phyloP scores from a whole-genome alignment of 1,140 invertebrate species.

The Pristionchus pacificus region DNA sequence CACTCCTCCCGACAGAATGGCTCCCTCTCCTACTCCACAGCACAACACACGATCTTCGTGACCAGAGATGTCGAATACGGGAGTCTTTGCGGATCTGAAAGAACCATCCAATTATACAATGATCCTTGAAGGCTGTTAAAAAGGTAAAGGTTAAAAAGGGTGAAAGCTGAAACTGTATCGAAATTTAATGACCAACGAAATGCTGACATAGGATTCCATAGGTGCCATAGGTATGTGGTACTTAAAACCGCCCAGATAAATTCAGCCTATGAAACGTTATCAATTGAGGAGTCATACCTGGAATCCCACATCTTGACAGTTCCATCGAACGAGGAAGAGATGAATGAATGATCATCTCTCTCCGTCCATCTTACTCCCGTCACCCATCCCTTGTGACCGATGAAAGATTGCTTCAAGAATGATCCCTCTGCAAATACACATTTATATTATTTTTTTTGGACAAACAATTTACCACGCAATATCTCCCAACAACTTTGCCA shows the following conservation, averaged over 20 bases:
- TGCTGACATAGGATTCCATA: no score
- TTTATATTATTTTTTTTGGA: background rate
- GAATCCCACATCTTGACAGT: slow-evolving; percentile 91
- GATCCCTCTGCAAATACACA: slow-evolving; percentile 69
- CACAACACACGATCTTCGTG: slow-evolving; percentile 89
- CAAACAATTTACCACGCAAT: background rate
- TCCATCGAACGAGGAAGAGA: slow-evolving; percentile 86
- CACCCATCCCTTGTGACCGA: slow-evolving; percentile 87
- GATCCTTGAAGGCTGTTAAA: slow-evolving; percentile 20
- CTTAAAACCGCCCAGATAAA: background rate
- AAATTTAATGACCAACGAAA: background rate
- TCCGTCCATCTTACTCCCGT: slow-evolving; percentile 82
- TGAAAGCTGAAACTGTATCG: slow-evolving; percentile 12
- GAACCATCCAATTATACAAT: slow-evolving; percentile 33
- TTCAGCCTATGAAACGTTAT: background rate
- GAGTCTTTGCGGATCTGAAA: slow-evolving; percentile 75
- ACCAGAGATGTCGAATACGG: slow-evolving; percentile 84
- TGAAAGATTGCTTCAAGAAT: slow-evolving; percentile 79
- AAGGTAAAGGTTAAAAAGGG: slow-evolving; percentile 17
- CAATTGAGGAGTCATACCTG: slow-evolving; percentile 59
- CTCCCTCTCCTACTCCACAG: slow-evolving; percentile 82
- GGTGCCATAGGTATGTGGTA: background rate
- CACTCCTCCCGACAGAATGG: slow-evolving; percentile 82
- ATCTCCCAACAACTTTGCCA: background rate
- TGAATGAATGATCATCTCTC: slow-evolving; percentile 77